A percentile compares a stretch with the other conserved stretches of the same genome.
Evolutionary conservation across 2,888 invertebrate genomes (phyloP).

Genomic region (Odontocerum albicorne): DNA sequence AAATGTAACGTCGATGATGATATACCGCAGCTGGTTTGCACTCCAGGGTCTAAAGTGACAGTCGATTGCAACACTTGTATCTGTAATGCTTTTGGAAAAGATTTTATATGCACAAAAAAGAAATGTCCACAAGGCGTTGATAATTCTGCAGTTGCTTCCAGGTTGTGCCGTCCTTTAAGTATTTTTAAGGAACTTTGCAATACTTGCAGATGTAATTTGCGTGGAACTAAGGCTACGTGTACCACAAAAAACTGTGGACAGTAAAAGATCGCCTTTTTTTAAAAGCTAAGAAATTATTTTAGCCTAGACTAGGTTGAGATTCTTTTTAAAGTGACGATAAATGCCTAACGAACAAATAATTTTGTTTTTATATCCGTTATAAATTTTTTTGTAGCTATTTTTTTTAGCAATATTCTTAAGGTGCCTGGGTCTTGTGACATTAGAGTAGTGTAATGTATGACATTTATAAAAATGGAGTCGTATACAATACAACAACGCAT

Average conservation of each 20-base stretch:
- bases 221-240: constrained; percentile 2
- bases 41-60: constrained; percentile 47
- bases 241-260: not conserved
- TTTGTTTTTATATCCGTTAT: too few species aligned
- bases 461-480: too few species aligned
- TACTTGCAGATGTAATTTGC: not conserved
- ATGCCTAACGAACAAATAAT: too few species aligned
- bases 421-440: too few species aligned
- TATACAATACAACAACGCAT: too few species aligned
- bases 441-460: too few species aligned
- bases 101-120: constrained; percentile 55
- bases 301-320: too few species aligned
- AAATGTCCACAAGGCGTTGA: constrained; percentile 7
- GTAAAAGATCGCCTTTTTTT: not conserved
- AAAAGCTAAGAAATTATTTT: too few species aligned
- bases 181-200: constrained; percentile 3
- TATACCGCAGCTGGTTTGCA: not conserved
- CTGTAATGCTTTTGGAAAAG: constrained; percentile 58
- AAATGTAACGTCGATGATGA: constrained; percentile 41
- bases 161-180: not conserved
- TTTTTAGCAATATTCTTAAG: too few species aligned
- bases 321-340: too few species aligned
- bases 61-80: constrained; percentile 62
- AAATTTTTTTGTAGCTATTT: too few species aligned
- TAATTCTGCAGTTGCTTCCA: not conserved